A percentile compares a stretch with the other conserved stretches of the same genome.
Conservation (phyloP, 2,113 vertebrate species). For the Hippocampus comes region DNA sequence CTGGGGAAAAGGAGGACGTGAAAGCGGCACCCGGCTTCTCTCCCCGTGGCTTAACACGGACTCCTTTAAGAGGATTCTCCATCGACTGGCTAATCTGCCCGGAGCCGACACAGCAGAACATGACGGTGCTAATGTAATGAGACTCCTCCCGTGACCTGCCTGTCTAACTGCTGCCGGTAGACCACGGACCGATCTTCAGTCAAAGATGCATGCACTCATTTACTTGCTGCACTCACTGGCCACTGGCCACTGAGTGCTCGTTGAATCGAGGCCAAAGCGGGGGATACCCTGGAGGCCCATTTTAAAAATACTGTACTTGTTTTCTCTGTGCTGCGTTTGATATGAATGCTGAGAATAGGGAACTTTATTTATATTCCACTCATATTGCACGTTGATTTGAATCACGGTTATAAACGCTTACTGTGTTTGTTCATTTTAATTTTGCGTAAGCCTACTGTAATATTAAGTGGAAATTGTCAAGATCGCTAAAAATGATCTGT, state of each 20-base stretch:
- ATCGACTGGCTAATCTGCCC: slow-evolving; percentile 69
- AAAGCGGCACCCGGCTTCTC: slow-evolving; percentile 47
- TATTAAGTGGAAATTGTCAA: neutral
- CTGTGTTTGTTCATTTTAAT: neutral
- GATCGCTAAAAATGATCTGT: neutral
- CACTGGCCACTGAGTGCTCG: slow-evolving; percentile 72
- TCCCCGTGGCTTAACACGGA: slow-evolving; percentile 62
- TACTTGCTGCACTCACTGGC: slow-evolving; percentile 47
- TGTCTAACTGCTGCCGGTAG: slow-evolving; percentile 27
- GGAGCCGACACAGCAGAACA: slow-evolving; percentile 71
- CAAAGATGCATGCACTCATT: slow-evolving; percentile 31
- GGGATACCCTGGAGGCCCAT: slow-evolving; percentile 42
- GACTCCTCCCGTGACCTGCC: slow-evolving; percentile 44
- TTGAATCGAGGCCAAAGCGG: slow-evolving; percentile 27
- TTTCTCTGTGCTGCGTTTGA: slow-evolving; percentile 15
- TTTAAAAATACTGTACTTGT: slow-evolving; percentile 41
- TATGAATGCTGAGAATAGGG: slow-evolving; percentile 21
- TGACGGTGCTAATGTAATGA: slow-evolving; percentile 70
- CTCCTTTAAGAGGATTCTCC: slow-evolving; percentile 77
- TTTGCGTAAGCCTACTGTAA: neutral
- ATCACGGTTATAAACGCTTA: neutral
- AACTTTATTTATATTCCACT: neutral
- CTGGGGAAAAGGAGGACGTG: neutral
- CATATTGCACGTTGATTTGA: slow-evolving; percentile 13
- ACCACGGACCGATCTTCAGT: slow-evolving; percentile 25